A percentile compares a stretch with the other conserved stretches of the same genome.
Conservation (phyloP, 1,140 invertebrate species). For the Drosophila watanabei region DNA sequence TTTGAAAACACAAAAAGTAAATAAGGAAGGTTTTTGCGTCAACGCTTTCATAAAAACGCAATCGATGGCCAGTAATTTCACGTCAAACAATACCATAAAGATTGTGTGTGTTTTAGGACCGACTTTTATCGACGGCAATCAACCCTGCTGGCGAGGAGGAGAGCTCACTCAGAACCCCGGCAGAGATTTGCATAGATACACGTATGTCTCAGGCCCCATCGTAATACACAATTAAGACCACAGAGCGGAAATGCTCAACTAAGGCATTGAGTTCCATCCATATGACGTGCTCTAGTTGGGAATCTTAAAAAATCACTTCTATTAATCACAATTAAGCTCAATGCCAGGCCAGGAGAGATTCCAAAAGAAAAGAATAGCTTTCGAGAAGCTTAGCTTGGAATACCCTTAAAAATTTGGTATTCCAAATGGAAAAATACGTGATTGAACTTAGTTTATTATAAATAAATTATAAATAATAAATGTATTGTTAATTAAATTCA, state of each 20-base stretch:
- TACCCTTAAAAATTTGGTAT: neutral
- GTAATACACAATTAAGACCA: constrained; percentile 13
- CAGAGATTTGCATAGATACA: constrained; percentile 34
- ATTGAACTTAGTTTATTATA: neutral
- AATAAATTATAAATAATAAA: too few species aligned
- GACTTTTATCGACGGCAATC: constrained; percentile 22
- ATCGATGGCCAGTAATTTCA: constrained; percentile 23
- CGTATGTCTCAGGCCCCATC: neutral
- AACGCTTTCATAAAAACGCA: constrained; percentile 7
- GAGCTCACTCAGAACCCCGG: constrained; percentile 7
- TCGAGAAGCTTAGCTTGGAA: too few species aligned
- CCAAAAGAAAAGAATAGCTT: neutral
- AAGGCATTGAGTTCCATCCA: constrained; percentile 39
- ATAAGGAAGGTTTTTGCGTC: constrained; percentile 23
- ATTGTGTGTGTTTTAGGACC: constrained; percentile 10
- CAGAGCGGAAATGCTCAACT: constrained; percentile 46
- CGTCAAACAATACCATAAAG: constrained; percentile 34
- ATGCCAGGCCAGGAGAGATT: constrained; percentile 4
- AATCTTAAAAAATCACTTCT: constrained; percentile 46
- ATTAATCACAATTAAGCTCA: constrained; percentile 66
- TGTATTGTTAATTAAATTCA: neutral
- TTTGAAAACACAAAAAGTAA: neutral
- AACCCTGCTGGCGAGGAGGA: neutral
- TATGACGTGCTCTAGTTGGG: constrained; percentile 24
- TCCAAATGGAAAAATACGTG: neutral